Base-by-base conservation (phyloP, 2,113 vertebrate genomes). In the Callocephalon fimbriatum region DNA sequence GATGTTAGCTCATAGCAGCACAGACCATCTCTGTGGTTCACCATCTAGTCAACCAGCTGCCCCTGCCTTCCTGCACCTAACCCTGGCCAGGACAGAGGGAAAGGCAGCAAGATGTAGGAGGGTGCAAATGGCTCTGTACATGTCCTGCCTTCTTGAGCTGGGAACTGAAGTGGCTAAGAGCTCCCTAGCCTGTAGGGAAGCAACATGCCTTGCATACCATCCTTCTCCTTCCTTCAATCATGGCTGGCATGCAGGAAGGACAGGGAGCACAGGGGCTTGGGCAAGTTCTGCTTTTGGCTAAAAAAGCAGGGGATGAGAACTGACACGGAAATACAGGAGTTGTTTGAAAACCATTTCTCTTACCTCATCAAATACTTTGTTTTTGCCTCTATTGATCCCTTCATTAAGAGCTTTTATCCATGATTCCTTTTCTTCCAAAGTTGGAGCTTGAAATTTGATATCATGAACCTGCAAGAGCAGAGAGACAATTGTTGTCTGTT, bases 301-400 rank as follows among this genome's bases (percentile, higher is more conserved):
- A 78, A 72, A 23, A 45, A 86, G 45, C 18, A 17, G 15, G 20
- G 53, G 51, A 38, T 58, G 22, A 66, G 51, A 81, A 78, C 32
- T 37, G 44, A 73, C 38, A 59, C 23, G 58, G 50, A 90, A 92
- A 84, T n/a, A 35, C 5, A 59, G 17, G 54, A 58, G 18, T 62
- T 47, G 21, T 62, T 44, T 59, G 21, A 66, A 87, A 75, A 68
- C 23, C 13, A 6, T 29, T 76, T 53, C 63, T 63, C 96, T 78
- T 97, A 99, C 99, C 99, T 99, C 99, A 93, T 99, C 99, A 66
- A 99, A 99, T 45, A 99, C 73, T 97, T 99, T 99, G 97, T 99
- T 99, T 97, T 99, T 99, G 81, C 99, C 99, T 92, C 98, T 98
- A 80, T 91, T 98, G 97, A 99, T 99, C 50, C 98, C 99, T 84